Evolutionary conservation across 1,140 invertebrate genomes (phyloP), one percentile per base, ranked within the genome.

Genomic region (Mycetomoellerius zeteki): DNA sequence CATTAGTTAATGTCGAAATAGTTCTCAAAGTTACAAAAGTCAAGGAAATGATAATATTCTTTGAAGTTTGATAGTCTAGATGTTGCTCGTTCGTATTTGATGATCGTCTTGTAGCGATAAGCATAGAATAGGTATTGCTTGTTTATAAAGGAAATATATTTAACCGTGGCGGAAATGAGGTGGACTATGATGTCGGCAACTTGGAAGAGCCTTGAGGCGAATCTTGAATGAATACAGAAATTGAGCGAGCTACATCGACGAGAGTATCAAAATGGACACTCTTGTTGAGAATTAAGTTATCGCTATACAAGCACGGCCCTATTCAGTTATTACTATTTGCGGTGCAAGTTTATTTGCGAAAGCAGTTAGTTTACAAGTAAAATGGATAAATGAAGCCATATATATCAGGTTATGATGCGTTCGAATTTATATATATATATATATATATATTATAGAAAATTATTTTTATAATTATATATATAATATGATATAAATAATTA

Each of bases 231-330:
- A 16, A 81, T 43, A 14, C 5, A 27, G 24, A 65, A 37, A 60
- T 54, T 16, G 50, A 82, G 24, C 47, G 8, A 21, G 3, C 19
- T 27, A 19, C 30, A 43, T 58, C 16, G 24, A 50, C 62, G 47
- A 71, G 76, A 78, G 60, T 72, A 72, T 71, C 65, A 56, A 81
- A 47, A 80, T 50, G 43, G 77, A 43, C 21, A 72, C 65, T 71
- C 62, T 43, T 71, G 65, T 72, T 47, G 21, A 72, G 27, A 82
- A 72, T 72, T 56, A 56, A 82, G 16, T 82, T 82, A 82, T 72
- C 52, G 33, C 50, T 50, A 33, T 27, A n/a, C n/a, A 8, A 50
- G 4, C 47, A 19, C 21, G n/a, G 24, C 62, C 30, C 43, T 21
- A 80, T 80, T 81, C 47, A 69, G 7, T 69, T 69, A 54, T 69